Evolutionary conservation across 64 coral and sea anemone species (phyloP).

Genomic region (Anthopleura sola): DNA sequence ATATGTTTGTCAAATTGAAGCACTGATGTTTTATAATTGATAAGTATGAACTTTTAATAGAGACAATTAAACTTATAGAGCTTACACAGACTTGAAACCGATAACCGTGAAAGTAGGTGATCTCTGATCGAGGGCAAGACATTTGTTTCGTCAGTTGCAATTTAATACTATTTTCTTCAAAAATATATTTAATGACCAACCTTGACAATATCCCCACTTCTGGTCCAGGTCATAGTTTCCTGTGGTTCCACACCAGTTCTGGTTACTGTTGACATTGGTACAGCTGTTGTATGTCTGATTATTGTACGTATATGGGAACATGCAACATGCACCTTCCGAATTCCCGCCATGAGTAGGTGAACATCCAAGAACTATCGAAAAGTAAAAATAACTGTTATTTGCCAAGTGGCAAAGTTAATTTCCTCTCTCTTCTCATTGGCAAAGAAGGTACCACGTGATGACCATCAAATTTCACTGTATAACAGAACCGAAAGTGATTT

Average conservation of each 20-base stretch:
- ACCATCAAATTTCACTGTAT: too few species aligned
- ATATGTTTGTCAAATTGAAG: background rate
- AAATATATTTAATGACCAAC: background rate
- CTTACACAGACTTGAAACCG: too few species aligned
- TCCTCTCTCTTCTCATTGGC: too few species aligned
- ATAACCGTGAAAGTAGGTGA: too few species aligned
- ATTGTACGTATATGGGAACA: slow-evolving; percentile 60
- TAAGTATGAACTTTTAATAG: too few species aligned
- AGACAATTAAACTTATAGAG: too few species aligned
- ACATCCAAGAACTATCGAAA: slow-evolving; percentile 35
- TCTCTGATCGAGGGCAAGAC: too few species aligned
- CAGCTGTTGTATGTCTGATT: slow-evolving; percentile 41
- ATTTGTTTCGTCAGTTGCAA: too few species aligned
- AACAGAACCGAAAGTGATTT: too few species aligned
- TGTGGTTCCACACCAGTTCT: slow-evolving; percentile 53
- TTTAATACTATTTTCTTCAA: background rate
- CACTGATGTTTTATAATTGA: too few species aligned
- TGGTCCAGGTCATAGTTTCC: slow-evolving; percentile 38
- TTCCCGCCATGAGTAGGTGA: slow-evolving; percentile 53
- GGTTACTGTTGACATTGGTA: slow-evolving; percentile 16
- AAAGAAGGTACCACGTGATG: too few species aligned
- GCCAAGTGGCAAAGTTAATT: too few species aligned
- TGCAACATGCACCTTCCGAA: slow-evolving; percentile 64
- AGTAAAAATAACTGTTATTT: background rate
- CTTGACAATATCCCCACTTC: slow-evolving; percentile 62